Evolutionary conservation across 2,888 invertebrate genomes (phyloP), one percentile per base, ranked within the genome.

Genomic region (Carcina quercana): DNA sequence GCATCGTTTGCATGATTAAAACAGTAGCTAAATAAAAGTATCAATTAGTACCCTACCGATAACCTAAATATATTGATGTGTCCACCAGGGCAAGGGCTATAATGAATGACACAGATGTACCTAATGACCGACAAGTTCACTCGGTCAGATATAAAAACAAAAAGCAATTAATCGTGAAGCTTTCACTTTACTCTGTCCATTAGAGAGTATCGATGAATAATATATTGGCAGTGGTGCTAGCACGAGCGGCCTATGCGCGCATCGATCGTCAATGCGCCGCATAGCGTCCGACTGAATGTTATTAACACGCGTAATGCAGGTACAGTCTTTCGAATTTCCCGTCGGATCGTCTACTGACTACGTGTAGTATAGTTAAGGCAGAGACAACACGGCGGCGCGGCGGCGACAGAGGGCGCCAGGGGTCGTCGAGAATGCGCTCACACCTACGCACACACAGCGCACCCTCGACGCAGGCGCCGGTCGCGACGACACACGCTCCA

Each of bases 381-480:
- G n/a, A 30, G 35, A 41, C 40, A 28, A 45, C 47, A 50, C 48
- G 48, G 49, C 44, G 28, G 32, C 38, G 28, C 46, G 42, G 40
- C 37, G 43, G 41, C 42, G 28, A 31, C 28, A 17, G 15, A n/a
- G 17, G 25, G 29, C 14, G 30, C 35, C 24, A 45, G 37, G n/a
- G n/a, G n/a, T n/a, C 45, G 54, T 56, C 70, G 68, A 66, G 51
- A 42, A 57, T 53, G 58, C 73, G 65, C 64, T 40, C 64, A 66
- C 64, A 65, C 60, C 71, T 72, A 72, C 69, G 62, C 72, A 72
- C 72, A 72, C 73, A 71, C 72, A 43, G 71, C 73, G 63, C 62
- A 46, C 59, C 57, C 62, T 63, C 62, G 45, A 46, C 33, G 22
- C 37, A 15, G 25, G 31, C 25, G 34, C 32, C 11, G 14, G 19